Evolutionary conservation across 2,113 vertebrate genomes (phyloP).

Genomic region (Propithecus coquereli): DNA sequence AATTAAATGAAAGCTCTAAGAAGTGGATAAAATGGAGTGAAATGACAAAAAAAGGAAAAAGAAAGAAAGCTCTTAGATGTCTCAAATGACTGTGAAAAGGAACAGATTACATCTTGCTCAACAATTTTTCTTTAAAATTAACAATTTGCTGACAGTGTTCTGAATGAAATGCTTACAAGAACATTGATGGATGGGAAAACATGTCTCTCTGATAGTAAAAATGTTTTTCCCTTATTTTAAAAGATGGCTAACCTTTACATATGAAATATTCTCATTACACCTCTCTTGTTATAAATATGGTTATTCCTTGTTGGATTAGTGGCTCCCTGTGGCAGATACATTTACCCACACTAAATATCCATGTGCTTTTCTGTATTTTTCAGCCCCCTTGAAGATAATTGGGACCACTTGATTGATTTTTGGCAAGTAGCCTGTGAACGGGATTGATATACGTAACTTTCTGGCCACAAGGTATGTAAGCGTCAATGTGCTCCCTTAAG

Average conservation of each 20-base stretch:
- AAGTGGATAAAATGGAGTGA: slow-evolving; percentile 29
- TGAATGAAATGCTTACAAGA: slow-evolving; percentile 31
- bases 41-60: not conserved
- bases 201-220: slow-evolving; percentile 14
- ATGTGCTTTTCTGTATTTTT: not conserved
- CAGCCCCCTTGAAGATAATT: not conserved
- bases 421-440: not conserved
- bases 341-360: not conserved
- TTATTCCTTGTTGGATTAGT: not conserved
- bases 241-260: not conserved
- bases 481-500: not conserved
- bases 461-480: not conserved
- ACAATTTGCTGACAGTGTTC: slow-evolving; percentile 20
- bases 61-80: not conserved
- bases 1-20: slow-evolving; percentile 59
- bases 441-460: not conserved
- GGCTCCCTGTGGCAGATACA: not conserved
- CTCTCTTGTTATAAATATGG: slow-evolving; percentile 8
- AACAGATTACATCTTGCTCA: not conserved
- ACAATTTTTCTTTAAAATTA: slow-evolving; percentile 42
- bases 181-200: not conserved
- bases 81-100: slow-evolving; percentile 2
- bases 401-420: not conserved
- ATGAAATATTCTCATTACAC: slow-evolving; percentile 13
- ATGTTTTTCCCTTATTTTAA: slow-evolving; percentile 6